phyloP scores from a whole-genome alignment of 2,888 invertebrate genomes.

The Trichogramma evanescens region DNA sequence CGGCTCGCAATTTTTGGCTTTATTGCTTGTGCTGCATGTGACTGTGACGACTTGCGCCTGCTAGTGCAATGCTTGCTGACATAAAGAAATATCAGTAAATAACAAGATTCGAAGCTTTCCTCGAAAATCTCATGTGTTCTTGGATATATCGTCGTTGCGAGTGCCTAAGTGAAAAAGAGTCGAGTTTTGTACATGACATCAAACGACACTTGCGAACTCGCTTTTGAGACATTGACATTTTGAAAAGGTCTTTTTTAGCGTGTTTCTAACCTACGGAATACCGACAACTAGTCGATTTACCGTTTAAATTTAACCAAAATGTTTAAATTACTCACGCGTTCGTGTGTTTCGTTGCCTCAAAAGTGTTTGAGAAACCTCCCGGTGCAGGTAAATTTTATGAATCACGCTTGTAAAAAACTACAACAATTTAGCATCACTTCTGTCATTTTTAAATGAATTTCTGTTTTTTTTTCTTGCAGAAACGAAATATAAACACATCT shows the following conservation, averaged over 20 bases:
- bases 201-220: no score
- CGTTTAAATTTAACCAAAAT: slow-evolving; percentile 1
- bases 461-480: slow-evolving; percentile 4
- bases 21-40: neutral
- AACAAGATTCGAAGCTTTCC: no score
- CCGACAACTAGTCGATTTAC: no score
- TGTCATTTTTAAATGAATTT: neutral
- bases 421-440: neutral
- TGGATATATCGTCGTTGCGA: no score
- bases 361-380: neutral
- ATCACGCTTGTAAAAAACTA: no score
- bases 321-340: slow-evolving; percentile 10
- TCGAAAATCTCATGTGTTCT: no score
- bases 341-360: slow-evolving; percentile 5
- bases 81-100: no score
- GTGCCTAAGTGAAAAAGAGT: no score
- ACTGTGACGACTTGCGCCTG: neutral
- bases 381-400: neutral
- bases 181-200: no score
- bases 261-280: no score
- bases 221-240: no score
- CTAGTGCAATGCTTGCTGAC: neutral
- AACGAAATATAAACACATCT: slow-evolving; percentile 13
- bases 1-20: neutral
- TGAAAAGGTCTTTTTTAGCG: neutral